Conservation (phyloP, 1,140 invertebrate genomes). For the Magallana angulata region DNA sequence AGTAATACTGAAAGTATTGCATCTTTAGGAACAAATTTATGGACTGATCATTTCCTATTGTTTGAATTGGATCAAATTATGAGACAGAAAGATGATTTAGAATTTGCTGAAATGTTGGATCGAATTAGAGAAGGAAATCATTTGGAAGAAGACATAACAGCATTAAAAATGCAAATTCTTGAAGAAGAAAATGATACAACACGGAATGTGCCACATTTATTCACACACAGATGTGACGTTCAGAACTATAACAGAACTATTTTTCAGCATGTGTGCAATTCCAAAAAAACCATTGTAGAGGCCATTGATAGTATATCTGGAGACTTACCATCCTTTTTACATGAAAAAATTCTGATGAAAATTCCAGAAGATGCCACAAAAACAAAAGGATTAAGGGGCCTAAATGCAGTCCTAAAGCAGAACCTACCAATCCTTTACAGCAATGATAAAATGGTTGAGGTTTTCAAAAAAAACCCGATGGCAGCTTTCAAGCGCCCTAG, state of each 20-base stretch:
- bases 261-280: not conserved
- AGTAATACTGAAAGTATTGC: not conserved
- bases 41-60: slow-evolving; percentile 62
- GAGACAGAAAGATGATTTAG: slow-evolving; percentile 60
- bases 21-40: slow-evolving; percentile 57
- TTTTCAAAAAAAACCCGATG: no score
- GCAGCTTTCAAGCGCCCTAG: no score
- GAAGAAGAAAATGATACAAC: no score
- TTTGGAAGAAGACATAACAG: not conserved
- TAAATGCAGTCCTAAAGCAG: no score
- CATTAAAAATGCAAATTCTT: not conserved
- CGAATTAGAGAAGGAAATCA: slow-evolving; percentile 52
- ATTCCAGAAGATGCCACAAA: slow-evolving; percentile 40
- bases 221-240: not conserved
- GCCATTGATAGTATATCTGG: slow-evolving; percentile 37
- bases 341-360: slow-evolving; percentile 8
- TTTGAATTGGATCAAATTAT: slow-evolving; percentile 65
- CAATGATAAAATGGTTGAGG: no score
- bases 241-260: slow-evolving; percentile 12
- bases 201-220: slow-evolving; percentile 6
- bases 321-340: not conserved
- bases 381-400: slow-evolving; percentile 40
- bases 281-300: not conserved
- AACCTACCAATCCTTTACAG: no score
- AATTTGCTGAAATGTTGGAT: slow-evolving; percentile 60